Percentiles rank a stretch among this genome's conserved stretches.
Conservation (phyloP, 2,113 vertebrate genomes). For the Panthera tigris region DNA sequence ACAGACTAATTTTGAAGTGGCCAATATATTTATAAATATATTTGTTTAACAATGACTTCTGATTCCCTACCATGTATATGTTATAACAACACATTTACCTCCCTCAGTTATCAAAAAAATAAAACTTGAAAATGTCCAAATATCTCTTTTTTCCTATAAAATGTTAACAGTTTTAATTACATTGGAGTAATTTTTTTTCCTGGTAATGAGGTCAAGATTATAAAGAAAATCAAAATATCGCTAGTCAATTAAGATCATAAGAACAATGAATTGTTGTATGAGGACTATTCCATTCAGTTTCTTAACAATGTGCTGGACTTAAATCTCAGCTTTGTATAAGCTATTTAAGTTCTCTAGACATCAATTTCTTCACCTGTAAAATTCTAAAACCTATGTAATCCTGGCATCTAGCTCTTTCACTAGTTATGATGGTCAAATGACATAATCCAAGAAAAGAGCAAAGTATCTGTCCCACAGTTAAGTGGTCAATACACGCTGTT, state of each 20-base stretch:
- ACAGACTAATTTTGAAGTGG: constrained; percentile 18
- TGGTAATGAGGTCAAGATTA: not conserved
- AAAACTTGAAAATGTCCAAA: constrained; percentile 32
- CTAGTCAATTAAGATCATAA: constrained; percentile 12
- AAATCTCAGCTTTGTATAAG: not conserved
- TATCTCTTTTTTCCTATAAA: constrained; percentile 20
- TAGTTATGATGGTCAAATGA: constrained; percentile 21
- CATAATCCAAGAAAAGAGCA: constrained; percentile 7
- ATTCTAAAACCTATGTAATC: not conserved
- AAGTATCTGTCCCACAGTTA: not conserved
- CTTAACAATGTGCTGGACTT: not conserved
- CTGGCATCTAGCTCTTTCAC: not conserved
- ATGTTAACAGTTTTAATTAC: constrained; percentile 32
- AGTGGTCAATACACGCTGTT: not conserved
- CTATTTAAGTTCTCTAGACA: constrained; percentile 15
- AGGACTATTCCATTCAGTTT: not conserved
- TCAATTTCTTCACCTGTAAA: not conserved
- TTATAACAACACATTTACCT: constrained; percentile 9
- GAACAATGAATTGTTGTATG: constrained; percentile 11
- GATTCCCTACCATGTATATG: not conserved
- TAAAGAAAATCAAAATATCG: constrained; percentile 38
- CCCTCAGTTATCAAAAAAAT: not conserved
- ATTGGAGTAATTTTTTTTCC: not conserved
- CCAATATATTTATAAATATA: constrained; percentile 27
- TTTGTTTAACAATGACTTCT: constrained; percentile 37